A percentile compares a stretch with the other conserved stretches of the same genome.
These are phyloP conservation scores for Macrotus californicus DNA, from an alignment of 2,113 vertebrate genomes.

Conservation along the genomic window DNA sequence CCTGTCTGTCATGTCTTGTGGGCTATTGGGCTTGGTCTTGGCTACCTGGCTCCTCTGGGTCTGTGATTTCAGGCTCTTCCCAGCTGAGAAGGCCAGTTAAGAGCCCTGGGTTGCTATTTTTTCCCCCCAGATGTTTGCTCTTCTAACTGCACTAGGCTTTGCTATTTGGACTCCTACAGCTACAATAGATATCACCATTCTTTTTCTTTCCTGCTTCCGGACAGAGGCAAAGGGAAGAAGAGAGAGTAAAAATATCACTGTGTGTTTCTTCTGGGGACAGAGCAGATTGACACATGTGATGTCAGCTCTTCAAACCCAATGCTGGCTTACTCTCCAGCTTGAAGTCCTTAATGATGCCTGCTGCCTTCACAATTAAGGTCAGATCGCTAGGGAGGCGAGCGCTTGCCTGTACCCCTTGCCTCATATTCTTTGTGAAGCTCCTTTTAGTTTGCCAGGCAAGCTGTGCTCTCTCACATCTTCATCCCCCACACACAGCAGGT, in stretches of 20 bases:
- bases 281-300: background rate
- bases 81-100: background rate
- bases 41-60: background rate
- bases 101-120: background rate
- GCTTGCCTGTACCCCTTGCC: background rate
- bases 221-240: background rate
- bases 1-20: background rate
- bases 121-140: background rate
- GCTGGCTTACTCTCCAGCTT: background rate
- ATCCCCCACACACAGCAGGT: background rate
- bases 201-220: background rate
- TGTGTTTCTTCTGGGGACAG: background rate
- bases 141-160: background rate
- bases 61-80: background rate
- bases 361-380: background rate
- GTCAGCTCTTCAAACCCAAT: background rate
- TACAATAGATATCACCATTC: background rate
- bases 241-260: background rate
- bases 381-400: background rate
- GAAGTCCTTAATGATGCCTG: background rate
- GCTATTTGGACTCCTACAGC: background rate
- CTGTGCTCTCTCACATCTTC: background rate
- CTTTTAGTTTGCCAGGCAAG: background rate
- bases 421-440: background rate
- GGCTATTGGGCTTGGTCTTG: background rate